Base-by-base conservation (phyloP, 2,888 invertebrate genomes). In the Pherbina coryleti region DNA sequence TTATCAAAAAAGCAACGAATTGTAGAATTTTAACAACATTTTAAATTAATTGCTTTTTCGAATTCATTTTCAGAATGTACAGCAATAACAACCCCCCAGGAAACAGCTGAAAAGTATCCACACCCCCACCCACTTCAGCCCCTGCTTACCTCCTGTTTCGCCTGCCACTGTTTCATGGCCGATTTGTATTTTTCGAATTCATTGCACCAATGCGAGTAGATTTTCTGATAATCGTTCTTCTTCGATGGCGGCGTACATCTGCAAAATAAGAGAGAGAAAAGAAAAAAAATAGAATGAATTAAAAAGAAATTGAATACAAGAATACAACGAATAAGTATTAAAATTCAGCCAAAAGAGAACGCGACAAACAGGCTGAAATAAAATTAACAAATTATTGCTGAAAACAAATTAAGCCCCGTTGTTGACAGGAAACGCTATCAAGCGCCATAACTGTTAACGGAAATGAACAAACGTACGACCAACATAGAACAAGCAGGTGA, bases 171-270 rank as follows among this genome's bases (percentile, higher is more conserved):
- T 89, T 97, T 97, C 97, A 97, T 97, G 72, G 97, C 97, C 80
- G 94, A 94, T 91, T 98, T 98, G 90, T 98, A 98, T 90, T 97
- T 97, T 90, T 98, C 97, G 89, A 98, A 98, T 91, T 98, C 98
- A 90, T 98, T 96, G 91, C 98, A 98, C 98, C 98, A 98, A 90
- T 98, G 97, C 31, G 98, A 96, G 90, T 98, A 98, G 83, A 97
- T 96, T 91, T 97, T 96, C 91, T 97, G 97, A 88, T 97, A 97
- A 90, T 97, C 97, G 88, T 96, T 95, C 86, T 95, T 95, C 89
- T 96, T 96, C 80, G 95, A 94, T 1, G 97, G 97, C 67, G 97
- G 95, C 51, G 96, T 94, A 90, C 97, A 97, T 90, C 93, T 93
- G 82, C 73, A 81, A 77, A 60, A 53, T 25, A 49, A 66, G 44